These are phyloP conservation scores for Callimorpha dominula DNA, from an alignment of 2,888 invertebrate genomes.

Conservation along the genomic window DNA sequence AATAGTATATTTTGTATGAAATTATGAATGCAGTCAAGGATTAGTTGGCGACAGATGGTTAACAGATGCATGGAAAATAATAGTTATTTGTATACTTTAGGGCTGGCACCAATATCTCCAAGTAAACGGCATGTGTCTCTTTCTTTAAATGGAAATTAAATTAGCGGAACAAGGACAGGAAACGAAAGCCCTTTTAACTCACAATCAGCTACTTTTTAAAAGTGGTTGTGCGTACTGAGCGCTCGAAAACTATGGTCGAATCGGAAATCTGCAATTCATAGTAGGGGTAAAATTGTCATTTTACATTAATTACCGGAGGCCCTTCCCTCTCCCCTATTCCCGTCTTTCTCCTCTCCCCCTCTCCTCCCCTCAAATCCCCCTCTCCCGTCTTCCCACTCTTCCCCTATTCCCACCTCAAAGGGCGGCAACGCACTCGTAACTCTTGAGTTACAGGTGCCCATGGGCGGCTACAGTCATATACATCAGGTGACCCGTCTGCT, in stretches of 20 bases:
- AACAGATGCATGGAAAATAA: conserved; percentile 38
- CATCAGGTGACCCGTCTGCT: too few species aligned
- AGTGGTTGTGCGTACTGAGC: background rate
- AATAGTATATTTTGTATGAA: background rate
- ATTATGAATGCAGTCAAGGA: conserved; percentile 23
- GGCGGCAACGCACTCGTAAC: too few species aligned
- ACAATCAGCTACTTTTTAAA: background rate
- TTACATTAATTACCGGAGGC: too few species aligned
- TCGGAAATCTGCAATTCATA: background rate
- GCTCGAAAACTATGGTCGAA: background rate
- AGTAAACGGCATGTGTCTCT: background rate
- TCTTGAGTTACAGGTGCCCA: too few species aligned
- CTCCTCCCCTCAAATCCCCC: too few species aligned
- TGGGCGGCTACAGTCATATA: too few species aligned
- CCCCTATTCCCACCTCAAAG: too few species aligned
- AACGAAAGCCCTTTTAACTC: background rate
- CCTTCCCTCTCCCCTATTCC: too few species aligned
- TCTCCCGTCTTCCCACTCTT: too few species aligned
- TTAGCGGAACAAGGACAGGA: background rate
- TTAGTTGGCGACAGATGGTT: conserved; percentile 26
- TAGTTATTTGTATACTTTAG: conserved; percentile 43
- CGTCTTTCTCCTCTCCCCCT: too few species aligned
- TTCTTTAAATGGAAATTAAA: conserved; percentile 17
- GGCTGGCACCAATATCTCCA: background rate
- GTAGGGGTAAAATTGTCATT: background rate